Evolutionary conservation across 2,113 vertebrate species (phyloP).

Genomic region (Hystrix cristata): DNA sequence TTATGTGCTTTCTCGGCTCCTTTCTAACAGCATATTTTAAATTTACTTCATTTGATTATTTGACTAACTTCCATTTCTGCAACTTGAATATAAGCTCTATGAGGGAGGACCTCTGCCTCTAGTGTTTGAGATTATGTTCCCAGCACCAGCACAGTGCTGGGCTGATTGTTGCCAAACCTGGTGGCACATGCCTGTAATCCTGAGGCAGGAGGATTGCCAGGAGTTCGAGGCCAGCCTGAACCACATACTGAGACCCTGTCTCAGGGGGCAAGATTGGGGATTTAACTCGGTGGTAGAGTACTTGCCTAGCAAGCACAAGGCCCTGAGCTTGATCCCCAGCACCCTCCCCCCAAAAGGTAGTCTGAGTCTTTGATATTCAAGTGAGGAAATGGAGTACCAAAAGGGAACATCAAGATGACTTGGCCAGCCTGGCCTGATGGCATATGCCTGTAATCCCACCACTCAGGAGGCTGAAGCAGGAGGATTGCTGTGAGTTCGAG

Average conservation of each 20-base stretch:
- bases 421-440: not conserved
- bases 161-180: not conserved
- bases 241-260: not conserved
- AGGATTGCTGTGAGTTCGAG: not conserved
- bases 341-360: not conserved
- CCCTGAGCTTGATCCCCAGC: too few species aligned
- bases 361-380: not conserved
- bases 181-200: not conserved
- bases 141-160: not conserved
- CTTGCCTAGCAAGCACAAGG: too few species aligned
- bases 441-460: not conserved
- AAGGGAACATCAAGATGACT: not conserved
- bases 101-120: not conserved
- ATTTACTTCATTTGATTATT: slow-evolving; percentile 15
- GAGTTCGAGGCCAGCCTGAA: not conserved
- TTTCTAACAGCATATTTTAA: slow-evolving; percentile 6
- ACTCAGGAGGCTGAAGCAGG: not conserved
- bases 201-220: not conserved
- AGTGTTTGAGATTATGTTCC: not conserved
- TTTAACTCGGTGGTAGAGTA: too few species aligned
- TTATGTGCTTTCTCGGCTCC: not conserved
- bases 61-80: slow-evolving; percentile 15
- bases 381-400: not conserved
- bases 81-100: not conserved
- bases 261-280: not conserved